phyloP scores from a whole-genome alignment of 64 coral and sea anemone species.

The Trachythela sp. region DNA sequence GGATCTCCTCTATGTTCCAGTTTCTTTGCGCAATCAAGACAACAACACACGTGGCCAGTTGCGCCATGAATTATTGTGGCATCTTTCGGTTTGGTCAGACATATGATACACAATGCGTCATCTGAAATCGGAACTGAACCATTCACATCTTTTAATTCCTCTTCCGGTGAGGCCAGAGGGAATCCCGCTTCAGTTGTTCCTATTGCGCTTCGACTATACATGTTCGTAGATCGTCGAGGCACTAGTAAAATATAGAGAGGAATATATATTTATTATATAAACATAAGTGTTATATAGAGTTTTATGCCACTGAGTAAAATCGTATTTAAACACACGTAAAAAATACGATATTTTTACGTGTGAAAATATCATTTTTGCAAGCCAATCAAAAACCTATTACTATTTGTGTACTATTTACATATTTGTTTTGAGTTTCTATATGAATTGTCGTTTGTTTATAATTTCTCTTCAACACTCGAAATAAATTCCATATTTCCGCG shows the following conservation, averaged over 20 bases:
- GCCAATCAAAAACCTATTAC: too few species aligned
- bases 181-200: background rate
- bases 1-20: background rate
- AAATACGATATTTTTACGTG: too few species aligned
- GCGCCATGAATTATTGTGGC: background rate
- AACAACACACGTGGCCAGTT: background rate
- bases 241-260: background rate
- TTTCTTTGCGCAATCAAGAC: background rate
- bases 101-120: background rate
- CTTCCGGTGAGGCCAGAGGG: background rate
- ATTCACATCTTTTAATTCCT: background rate
- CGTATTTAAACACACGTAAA: too few species aligned
- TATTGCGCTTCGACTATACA: background rate
- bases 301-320: too few species aligned
- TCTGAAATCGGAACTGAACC: background rate
- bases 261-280: too few species aligned
- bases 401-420: too few species aligned
- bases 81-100: background rate
- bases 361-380: too few species aligned
- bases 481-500: too few species aligned
- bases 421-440: too few species aligned
- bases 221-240: background rate
- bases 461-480: too few species aligned
- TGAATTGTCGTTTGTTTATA: too few species aligned
- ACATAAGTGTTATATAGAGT: too few species aligned